Percentiles rank a stretch among this genome's conserved stretches.
phyloP scores from a whole-genome alignment of 2,113 vertebrate species.

The Brienomyrus longianalis region DNA sequence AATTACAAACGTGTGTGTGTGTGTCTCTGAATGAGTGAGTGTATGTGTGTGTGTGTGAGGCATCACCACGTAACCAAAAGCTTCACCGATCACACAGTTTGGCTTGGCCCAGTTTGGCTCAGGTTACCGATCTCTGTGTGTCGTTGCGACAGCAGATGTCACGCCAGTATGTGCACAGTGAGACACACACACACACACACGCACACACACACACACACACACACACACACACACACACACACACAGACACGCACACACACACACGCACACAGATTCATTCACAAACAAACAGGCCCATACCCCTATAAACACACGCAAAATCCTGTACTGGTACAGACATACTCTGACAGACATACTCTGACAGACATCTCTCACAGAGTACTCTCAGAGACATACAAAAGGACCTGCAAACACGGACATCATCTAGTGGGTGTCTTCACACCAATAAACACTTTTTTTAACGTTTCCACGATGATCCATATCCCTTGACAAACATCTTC shows the following conservation, averaged over 20 bases:
- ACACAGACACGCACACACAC: background rate
- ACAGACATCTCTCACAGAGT: background rate
- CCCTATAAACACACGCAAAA: background rate
- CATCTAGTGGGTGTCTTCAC: background rate
- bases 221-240: background rate
- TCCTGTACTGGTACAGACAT: background rate
- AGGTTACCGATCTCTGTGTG: background rate
- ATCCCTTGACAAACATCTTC: background rate
- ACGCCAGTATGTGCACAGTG: background rate
- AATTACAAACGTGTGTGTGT: too few species aligned
- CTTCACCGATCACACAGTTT: background rate
- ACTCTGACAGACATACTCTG: background rate
- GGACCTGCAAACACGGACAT: background rate
- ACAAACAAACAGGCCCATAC: background rate
- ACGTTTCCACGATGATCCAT: background rate
- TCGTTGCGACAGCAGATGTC: slow-evolving; percentile 8
- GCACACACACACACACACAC: background rate
- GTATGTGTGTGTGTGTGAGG: background rate
- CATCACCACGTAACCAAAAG: background rate
- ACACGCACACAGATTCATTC: background rate
- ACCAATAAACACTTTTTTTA: background rate
- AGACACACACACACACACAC: background rate
- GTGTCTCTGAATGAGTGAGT: background rate
- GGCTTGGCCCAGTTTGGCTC: slow-evolving; percentile 1
- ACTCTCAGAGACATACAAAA: background rate